phyloP scores from a whole-genome alignment of 2,113 vertebrate species.

The Meles meles region DNA sequence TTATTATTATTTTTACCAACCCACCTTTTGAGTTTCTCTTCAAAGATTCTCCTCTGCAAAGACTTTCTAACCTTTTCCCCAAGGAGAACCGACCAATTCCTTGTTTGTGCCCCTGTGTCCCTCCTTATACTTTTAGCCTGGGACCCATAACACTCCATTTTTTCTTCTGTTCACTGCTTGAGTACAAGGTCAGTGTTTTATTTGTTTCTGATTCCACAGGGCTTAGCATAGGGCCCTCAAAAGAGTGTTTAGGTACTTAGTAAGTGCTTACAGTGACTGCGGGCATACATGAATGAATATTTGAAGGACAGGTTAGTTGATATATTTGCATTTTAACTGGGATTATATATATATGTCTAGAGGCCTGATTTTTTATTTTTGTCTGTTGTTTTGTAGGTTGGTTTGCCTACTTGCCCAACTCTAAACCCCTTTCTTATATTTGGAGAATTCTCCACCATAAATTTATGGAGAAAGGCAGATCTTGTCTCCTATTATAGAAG shows the following conservation, averaged over 20 bases:
- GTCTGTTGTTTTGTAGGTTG: neutral
- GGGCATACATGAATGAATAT: neutral
- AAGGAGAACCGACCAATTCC: neutral
- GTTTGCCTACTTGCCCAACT: neutral
- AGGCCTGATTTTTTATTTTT: neutral
- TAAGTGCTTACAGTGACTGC: neutral
- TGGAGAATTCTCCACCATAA: neutral
- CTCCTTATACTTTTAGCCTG: neutral
- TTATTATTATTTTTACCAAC: neutral
- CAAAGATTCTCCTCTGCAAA: neutral
- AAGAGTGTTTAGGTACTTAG: neutral
- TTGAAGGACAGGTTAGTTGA: neutral
- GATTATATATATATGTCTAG: neutral
- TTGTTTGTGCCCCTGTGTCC: neutral
- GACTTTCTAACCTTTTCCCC: neutral
- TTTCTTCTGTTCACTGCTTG: neutral
- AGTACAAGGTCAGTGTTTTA: neutral
- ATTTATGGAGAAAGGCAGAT: neutral
- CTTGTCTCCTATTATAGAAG: neutral
- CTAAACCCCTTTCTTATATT: neutral
- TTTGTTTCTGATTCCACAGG: neutral
- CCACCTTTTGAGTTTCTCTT: neutral
- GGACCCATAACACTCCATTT: neutral
- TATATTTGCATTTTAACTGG: neutral
- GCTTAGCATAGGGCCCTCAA: neutral